Conservation (phyloP, 37 sponge, comb jelly and placozoan genomes). For the Spongilla lacustris region DNA sequence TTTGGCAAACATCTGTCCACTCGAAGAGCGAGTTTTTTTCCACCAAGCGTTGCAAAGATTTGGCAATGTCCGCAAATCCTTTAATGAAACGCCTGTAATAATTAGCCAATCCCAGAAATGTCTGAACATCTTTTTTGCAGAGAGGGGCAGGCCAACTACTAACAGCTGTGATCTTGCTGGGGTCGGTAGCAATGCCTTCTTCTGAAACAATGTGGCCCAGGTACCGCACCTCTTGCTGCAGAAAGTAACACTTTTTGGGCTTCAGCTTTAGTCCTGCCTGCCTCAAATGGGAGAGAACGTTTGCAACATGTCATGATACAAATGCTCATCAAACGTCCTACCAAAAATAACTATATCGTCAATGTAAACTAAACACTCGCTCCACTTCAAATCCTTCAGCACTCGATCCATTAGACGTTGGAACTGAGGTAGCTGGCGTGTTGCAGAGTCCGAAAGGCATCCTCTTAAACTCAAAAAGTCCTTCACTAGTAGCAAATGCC, state of each 20-base stretch:
- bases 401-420: constrained; percentile 44
- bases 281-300: constrained; percentile 28
- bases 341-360: constrained; percentile 43
- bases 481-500: constrained; percentile 37
- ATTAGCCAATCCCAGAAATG: too few relatives aligned
- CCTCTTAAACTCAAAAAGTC: constrained; percentile 45
- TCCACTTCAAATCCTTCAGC: constrained; percentile 3
- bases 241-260: constrained; percentile 36
- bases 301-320: constrained; percentile 3
- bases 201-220: constrained; percentile 45
- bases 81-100: too few relatives aligned
- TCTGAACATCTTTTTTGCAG: too few relatives aligned
- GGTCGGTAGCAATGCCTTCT: constrained; percentile 31
- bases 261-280: constrained; percentile 30
- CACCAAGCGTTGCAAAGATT: too few relatives aligned
- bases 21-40: too few relatives aligned
- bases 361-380: constrained; percentile 26
- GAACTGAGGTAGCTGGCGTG: constrained; percentile 37
- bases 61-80: too few relatives aligned
- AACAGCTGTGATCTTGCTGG: constrained; percentile 29
- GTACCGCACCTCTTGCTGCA: constrained; percentile 16
- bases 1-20: too few relatives aligned
- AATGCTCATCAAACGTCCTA: constrained; percentile 26
- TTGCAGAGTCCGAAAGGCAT: constrained; percentile 60
- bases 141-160: constrained; percentile 3